A percentile compares a stretch with the other conserved stretches of the same genome.
These are phyloP conservation scores for Habroteleia sp. DNA, from an alignment of 2,888 invertebrate species.

Conservation along the genomic window DNA sequence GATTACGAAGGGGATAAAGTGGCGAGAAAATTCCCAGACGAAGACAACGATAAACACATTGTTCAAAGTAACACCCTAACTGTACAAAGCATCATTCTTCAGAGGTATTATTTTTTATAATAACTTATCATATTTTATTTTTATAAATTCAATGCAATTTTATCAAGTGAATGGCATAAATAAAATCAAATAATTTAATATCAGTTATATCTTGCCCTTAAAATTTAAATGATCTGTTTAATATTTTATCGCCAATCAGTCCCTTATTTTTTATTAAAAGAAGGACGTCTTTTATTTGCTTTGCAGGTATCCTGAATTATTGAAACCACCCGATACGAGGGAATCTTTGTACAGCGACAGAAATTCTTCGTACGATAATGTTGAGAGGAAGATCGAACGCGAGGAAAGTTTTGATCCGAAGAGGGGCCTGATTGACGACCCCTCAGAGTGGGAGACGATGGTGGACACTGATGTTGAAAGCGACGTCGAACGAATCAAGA, in stretches of 20 bases:
- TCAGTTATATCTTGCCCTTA: slow-evolving; percentile 18
- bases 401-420: slow-evolving; percentile 74
- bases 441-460: slow-evolving; percentile 79
- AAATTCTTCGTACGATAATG: slow-evolving; percentile 90
- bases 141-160: too few species aligned
- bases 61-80: slow-evolving; percentile 85
- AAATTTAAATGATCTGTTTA: slow-evolving; percentile 13
- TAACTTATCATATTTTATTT: too few species aligned
- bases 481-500: slow-evolving; percentile 78
- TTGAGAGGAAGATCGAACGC: slow-evolving; percentile 82
- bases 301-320: slow-evolving; percentile 86
- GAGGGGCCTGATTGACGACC: slow-evolving; percentile 74
- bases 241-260: slow-evolving; percentile 36
- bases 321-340: slow-evolving; percentile 82
- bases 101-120: slow-evolving; percentile 83
- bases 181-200: slow-evolving; percentile 16
- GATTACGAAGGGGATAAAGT: slow-evolving; percentile 80
- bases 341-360: slow-evolving; percentile 78
- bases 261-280: slow-evolving; percentile 25
- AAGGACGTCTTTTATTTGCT: slow-evolving; percentile 21
- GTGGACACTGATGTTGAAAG: slow-evolving; percentile 82
- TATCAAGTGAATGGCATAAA: too few species aligned
- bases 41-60: slow-evolving; percentile 79
- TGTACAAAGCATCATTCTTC: slow-evolving; percentile 90
- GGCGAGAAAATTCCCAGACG: slow-evolving; percentile 81